Base-by-base conservation (phyloP, 1,140 invertebrate species). In the Zaprionus nigranus region DNA sequence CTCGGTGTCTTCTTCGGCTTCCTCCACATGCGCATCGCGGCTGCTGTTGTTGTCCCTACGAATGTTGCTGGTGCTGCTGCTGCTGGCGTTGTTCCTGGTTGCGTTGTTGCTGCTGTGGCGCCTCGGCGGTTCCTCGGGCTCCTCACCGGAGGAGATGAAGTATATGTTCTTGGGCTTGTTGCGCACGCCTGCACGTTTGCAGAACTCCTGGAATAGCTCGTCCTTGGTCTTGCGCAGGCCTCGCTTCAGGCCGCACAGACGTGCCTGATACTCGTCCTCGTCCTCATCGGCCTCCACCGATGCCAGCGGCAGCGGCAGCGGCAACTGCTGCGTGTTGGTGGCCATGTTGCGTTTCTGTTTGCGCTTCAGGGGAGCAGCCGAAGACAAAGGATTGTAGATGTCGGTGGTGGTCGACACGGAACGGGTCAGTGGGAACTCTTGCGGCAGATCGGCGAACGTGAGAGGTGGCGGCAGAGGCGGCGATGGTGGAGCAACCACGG, bases 351-450 rank as follows among this genome's bases (percentile, higher is more conserved):
- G 68, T 0, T 68, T 68, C 40, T 72, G 64, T 2, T 75, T 81
- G 5, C 69, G 61, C 58, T 82, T 60, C 54, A 56, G 20, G n/a
- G 2, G 34, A 7, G 61, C 11, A 4, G 63, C 54, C 5, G 34
- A n/a, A n/a, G n/a, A 36, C 5, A 49, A 22, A 12, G 43, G 11
- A 9, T 70, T 75, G 20, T 76, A 93, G 15, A 93, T 92, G 5
- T 93, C 92, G 6, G 92, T 93, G 13, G 92, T 85, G 11, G 92
- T 92, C 12, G 92, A 92, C 2, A 93, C 84, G 30, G 92, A 92
- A 1, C 92, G 91, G 28, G 92, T 93, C 6, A 93, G 61, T 0
- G 92, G 92, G 63, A 91, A 93, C 59, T 92, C 92, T 34, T 90
- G 82, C 5, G 91, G 86, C 66, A 91, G 36, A 62, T 93, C 92